phyloP scores from a whole-genome alignment of 2,797 vertebrate genomes.

The Alectoris magna region DNA sequence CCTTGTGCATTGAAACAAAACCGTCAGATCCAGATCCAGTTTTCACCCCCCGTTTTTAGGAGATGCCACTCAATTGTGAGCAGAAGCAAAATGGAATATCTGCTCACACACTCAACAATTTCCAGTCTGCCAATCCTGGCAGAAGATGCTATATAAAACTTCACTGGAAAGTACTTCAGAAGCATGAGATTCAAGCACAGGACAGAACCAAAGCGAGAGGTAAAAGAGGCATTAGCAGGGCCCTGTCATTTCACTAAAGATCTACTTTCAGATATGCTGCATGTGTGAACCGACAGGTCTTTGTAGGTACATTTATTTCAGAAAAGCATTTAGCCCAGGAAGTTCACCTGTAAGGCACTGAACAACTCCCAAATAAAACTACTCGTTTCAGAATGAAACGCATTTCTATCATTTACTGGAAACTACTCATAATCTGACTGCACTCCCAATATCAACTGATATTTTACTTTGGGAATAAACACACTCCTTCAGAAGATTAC shows the following conservation, averaged over 20 bases:
- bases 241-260: background rate
- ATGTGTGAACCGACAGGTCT: background rate
- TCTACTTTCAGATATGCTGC: background rate
- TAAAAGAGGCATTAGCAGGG: background rate
- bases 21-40: background rate
- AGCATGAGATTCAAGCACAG: background rate
- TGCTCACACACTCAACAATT: background rate
- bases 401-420: background rate
- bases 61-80: background rate
- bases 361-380: background rate
- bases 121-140: background rate
- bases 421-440: background rate
- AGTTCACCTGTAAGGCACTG: background rate
- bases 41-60: background rate
- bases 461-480: background rate
- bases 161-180: background rate
- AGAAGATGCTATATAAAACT: background rate
- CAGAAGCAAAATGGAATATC: background rate
- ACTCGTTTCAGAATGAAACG: constrained; percentile 31
- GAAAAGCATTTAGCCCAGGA: background rate
- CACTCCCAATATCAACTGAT: background rate
- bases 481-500: background rate
- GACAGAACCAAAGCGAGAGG: background rate
- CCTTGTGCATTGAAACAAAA: background rate
- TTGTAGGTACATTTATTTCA: background rate